Evolutionary conservation across 2,113 vertebrate genomes (phyloP), one percentile per base, ranked within the genome.

Genomic region (Leucopsar rothschildi): DNA sequence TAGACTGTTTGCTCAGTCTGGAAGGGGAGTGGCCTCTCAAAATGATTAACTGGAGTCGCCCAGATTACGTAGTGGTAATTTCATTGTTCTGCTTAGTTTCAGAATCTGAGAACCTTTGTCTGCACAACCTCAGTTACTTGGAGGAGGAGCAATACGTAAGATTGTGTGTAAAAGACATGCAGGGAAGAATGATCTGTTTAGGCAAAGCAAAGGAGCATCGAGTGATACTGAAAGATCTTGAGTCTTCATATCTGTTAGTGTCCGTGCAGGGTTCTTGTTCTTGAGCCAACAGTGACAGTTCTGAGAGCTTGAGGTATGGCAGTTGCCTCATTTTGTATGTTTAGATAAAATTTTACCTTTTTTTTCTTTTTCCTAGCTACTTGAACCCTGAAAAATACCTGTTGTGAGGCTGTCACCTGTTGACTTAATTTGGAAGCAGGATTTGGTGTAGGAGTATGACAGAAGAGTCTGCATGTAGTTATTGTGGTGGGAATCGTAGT

Each of bases 31-130:
- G 40, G 35, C 60, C 17, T 83, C 82, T 69, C 22, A 31, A 33
- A 76, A 50, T 59, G n/a, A 22, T 63, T n/a, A 52, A 18, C 52
- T 0, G 0, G 47, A 47, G 27, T 65, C 0, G 0, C 37, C 17
- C 52, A 68, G 37, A 85, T 90, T 49, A n/a, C 0, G 0, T 52
- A 40, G 47, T 40, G 56, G 20, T 82, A 35, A 53, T 83, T 76
- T 40, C 29, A 11, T 66, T 73, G 11, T 44, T 93, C 23, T 86
- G 19, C 49, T 61, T 28, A 29, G 37, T 55, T 90, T 88, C 23
- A 42, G 44, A 65, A 42, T 77, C 77, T 77, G 72, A 12, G 49
- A 64, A 57, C 9, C 28, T 31, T 60, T 86, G 21, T 53, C 47
- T 59, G 61, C 31, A 12, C 35, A 37, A 28, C 31, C 31, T 65